Evolutionary conservation across 2,888 invertebrate species (phyloP).

Genomic region (Lordiphosa andalusiaca): DNA sequence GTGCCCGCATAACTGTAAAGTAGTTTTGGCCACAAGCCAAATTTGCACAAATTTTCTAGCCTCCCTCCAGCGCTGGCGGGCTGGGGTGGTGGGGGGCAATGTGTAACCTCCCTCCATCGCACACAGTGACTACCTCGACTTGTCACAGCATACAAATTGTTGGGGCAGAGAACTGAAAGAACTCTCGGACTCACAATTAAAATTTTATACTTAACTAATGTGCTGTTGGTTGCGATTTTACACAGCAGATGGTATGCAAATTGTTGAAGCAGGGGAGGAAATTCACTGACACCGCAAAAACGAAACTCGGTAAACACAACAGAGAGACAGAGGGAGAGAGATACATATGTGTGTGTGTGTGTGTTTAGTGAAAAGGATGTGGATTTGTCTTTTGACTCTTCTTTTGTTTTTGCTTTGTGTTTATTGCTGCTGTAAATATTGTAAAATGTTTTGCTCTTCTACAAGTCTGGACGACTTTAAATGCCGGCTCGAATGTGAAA

Average conservation of each 20-base stretch:
- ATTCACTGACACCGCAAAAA: conserved; percentile 33
- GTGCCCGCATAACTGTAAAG: conserved; percentile 52
- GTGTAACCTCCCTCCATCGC: background rate
- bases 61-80: conserved; percentile 7
- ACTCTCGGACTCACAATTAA: conserved; percentile 44
- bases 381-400: conserved; percentile 17
- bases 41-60: conserved; percentile 58
- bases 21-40: conserved; percentile 65
- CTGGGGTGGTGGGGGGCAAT: no score
- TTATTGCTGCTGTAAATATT: conserved; percentile 63
- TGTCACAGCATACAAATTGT: conserved; percentile 49
- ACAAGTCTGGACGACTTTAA: conserved; percentile 6
- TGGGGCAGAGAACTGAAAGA: conserved; percentile 5
- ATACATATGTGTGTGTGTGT: conserved; percentile 12
- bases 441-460: conserved; percentile 41
- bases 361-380: conserved; percentile 18
- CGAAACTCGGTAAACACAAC: conserved; percentile 32
- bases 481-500: conserved; percentile 51
- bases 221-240: conserved; percentile 46
- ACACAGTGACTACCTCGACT: conserved; percentile 28
- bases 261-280: conserved; percentile 8
- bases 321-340: background rate
- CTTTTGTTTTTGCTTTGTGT: conserved; percentile 27
- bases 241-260: conserved; percentile 27
- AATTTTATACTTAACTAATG: conserved; percentile 63